Evolutionary conservation across 2,888 invertebrate species (phyloP), one percentile per base, ranked within the genome.

Genomic region (Macrophya alboannulata): DNA sequence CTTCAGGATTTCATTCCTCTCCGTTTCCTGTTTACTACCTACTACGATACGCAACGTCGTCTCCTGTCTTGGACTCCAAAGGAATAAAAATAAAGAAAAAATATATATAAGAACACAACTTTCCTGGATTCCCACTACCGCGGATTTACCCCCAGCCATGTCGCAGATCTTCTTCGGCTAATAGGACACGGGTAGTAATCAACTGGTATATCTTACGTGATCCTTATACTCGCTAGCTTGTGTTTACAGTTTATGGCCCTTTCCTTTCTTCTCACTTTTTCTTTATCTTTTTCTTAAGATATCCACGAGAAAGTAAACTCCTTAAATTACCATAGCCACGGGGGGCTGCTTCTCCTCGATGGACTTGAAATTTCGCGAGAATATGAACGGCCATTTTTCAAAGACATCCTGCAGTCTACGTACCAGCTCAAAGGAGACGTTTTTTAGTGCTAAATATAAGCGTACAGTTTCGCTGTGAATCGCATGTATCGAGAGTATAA

Each of bases 111-210:
- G 21, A 48, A 77, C 1, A 15, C 21, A 21, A 51, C 48, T 25
- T n/a, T 21, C 40, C 74, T 10, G 71, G 37, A 71, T 37, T n/a
- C 62, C 25, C 62, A 62, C 62, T 25, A 62, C 12, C 62, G 48
- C 8, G 62, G 62, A 76, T 25, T 40, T 4, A 55, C 15, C n/a
- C 37, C 55, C 21, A 55, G 21, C 65, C 10, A 21, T 21, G 45
- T 10, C 43, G 37, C 4, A 37, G 37, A 79, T 31, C 37, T 79
- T 37, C 37, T 79, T 37, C 37, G 37, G 5, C 51, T 79, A 79
- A 79, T 79, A 79, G 55, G 51, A 59, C 59, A 59, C 37, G 40
- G 79, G 25, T 68, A 37, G 71, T 71, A 55, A 79, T 79, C 79
- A 79, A 37, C 17, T 15, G 17, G 37, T 40, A 40, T 79, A 79